These are phyloP conservation scores for Scolopax rusticola DNA, from an alignment of 2,797 vertebrate species.

Conservation along the genomic window DNA sequence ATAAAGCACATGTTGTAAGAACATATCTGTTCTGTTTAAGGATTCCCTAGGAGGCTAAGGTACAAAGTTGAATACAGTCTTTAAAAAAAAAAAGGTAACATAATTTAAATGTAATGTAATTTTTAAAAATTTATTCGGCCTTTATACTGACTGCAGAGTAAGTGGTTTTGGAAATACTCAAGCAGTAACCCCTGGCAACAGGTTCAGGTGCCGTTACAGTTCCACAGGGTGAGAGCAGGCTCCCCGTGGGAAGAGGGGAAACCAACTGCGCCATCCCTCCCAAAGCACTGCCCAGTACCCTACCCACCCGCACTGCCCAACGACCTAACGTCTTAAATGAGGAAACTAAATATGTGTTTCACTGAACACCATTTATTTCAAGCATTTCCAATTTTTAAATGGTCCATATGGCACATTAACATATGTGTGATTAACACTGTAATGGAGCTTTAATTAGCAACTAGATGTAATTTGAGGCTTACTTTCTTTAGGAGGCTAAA, in stretches of 20 bases:
- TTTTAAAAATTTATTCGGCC: background rate
- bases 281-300: background rate
- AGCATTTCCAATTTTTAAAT: background rate
- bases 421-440: background rate
- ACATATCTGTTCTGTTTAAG: background rate
- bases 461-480: background rate
- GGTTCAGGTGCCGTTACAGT: background rate
- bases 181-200: slow-evolving; percentile 4
- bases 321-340: background rate
- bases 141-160: background rate
- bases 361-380: slow-evolving; percentile 15
- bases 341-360: background rate
- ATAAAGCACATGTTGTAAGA: background rate
- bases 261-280: background rate
- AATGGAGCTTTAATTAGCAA: background rate
- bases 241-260: background rate
- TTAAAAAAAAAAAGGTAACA: rapidly evolving
- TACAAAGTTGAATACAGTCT: background rate
- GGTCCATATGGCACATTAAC: background rate
- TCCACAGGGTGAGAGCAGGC: background rate
- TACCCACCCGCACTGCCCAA: background rate
- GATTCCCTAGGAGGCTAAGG: background rate
- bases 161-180: background rate
- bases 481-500: background rate
- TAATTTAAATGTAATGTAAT: background rate